phyloP scores from a whole-genome alignment of 2,113 vertebrate genomes.

The Carassius gibelio region DNA sequence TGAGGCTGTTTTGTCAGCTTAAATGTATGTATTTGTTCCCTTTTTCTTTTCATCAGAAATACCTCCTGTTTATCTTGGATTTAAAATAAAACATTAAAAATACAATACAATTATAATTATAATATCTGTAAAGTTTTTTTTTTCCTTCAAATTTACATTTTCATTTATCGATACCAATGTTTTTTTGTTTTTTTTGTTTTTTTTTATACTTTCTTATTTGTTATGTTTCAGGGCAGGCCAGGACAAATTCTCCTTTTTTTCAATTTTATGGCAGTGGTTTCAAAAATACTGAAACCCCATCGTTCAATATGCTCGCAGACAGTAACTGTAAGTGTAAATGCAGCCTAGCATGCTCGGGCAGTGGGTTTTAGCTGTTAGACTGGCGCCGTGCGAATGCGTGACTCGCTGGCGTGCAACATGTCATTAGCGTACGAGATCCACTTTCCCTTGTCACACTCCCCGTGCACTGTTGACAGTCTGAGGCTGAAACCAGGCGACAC shows the following conservation, averaged over 20 bases:
- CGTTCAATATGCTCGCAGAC: not conserved
- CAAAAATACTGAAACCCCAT: not conserved
- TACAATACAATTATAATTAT: too few relatives aligned
- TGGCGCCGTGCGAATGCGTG: not conserved
- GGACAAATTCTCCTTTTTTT: not conserved
- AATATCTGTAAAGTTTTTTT: too few relatives aligned
- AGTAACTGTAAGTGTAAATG: not conserved
- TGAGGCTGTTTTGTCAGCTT: too few relatives aligned
- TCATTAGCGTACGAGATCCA: slow-evolving; percentile 31
- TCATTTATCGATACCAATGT: too few relatives aligned
- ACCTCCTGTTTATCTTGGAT: not conserved
- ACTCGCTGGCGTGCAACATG: not conserved
- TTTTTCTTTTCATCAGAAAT: too few relatives aligned
- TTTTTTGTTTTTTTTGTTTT: too few relatives aligned
- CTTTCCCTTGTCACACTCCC: slow-evolving; percentile 26
- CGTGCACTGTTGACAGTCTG: slow-evolving; percentile 19
- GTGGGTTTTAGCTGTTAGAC: not conserved
- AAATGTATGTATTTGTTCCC: too few relatives aligned
- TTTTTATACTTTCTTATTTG: not conserved
- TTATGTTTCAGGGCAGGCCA: not conserved
- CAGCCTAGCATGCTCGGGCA: not conserved
- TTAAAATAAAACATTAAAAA: not conserved
- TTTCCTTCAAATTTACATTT: too few relatives aligned
- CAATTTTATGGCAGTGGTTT: not conserved
- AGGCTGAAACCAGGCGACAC: slow-evolving; percentile 31